Conservation (phyloP, 1,140 invertebrate species). For the Uloborus diversus region DNA sequence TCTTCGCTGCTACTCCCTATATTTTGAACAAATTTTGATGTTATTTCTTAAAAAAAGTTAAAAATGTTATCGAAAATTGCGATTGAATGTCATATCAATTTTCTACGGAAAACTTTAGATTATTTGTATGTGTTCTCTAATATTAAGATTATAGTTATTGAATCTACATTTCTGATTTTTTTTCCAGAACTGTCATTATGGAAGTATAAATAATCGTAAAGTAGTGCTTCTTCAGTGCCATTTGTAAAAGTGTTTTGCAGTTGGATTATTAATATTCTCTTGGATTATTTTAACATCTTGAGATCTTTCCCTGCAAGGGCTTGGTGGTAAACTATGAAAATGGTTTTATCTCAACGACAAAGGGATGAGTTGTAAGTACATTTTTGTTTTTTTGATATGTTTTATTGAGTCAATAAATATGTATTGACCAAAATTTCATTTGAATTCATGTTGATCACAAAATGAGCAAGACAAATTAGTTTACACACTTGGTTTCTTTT, state of each 20-base stretch:
- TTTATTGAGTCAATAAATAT: no score
- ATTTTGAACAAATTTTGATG: no score
- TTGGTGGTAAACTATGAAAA: conserved; percentile 74
- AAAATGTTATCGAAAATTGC: no score
- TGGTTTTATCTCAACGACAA: conserved; percentile 99
- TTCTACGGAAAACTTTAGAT: no score
- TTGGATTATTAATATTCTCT: conserved; percentile 7
- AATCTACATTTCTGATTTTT: background rate
- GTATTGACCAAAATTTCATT: no score
- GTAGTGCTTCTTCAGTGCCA: background rate
- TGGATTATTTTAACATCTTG: conserved; percentile 50
- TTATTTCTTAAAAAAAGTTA: no score
- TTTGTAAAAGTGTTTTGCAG: conserved; percentile 3
- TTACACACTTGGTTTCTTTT: no score
- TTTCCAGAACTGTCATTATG: conserved; percentile 31
- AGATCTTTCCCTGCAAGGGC: conserved; percentile 38
- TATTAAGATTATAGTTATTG: background rate
- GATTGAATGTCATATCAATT: no score
- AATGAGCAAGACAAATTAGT: no score
- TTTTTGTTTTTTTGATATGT: background rate
- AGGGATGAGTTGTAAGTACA: conserved; percentile 95
- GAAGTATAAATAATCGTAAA: conserved; percentile 17
- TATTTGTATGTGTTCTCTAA: no score
- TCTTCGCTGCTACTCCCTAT: no score
- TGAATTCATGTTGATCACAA: no score